Conservation (phyloP, 2,113 vertebrate species). For the Cyprinodon variegatus region DNA sequence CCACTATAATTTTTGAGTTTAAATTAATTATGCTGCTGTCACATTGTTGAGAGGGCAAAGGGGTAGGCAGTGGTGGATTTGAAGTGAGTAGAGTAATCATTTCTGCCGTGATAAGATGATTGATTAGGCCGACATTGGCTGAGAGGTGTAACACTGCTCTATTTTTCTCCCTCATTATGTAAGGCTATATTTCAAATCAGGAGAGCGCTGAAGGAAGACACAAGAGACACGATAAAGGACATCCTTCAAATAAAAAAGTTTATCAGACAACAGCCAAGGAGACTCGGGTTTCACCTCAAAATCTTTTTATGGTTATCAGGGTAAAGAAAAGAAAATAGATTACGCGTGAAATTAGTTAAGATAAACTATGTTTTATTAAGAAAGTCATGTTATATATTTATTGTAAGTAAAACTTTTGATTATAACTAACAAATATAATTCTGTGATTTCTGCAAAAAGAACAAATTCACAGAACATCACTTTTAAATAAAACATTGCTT, state of each 20-base stretch:
- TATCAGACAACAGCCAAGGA: slow-evolving; percentile 75
- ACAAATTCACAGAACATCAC: slow-evolving; percentile 28
- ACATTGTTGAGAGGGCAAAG: slow-evolving; percentile 76
- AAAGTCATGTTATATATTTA: not conserved
- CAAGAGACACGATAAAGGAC: slow-evolving; percentile 75
- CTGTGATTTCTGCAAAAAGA: slow-evolving; percentile 13
- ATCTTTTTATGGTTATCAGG: slow-evolving; percentile 53
- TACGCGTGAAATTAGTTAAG: no score
- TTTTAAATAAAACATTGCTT: slow-evolving; percentile 41
- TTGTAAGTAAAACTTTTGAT: slow-evolving; percentile 5
- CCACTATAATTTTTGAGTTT: slow-evolving; percentile 76
- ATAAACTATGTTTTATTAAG: not conserved
- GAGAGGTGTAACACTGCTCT: slow-evolving; percentile 76
- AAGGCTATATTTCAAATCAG: slow-evolving; percentile 85
- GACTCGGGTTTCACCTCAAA: slow-evolving; percentile 63
- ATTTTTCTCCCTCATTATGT: slow-evolving; percentile 82
- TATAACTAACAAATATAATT: not conserved
- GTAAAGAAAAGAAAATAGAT: slow-evolving; percentile 19
- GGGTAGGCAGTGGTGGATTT: slow-evolving; percentile 75
- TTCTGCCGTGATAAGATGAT: slow-evolving; percentile 86
- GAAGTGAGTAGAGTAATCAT: slow-evolving; percentile 72
- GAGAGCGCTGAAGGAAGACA: slow-evolving; percentile 79
- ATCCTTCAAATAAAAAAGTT: slow-evolving; percentile 78
- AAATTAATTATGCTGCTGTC: slow-evolving; percentile 83
- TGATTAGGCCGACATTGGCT: slow-evolving; percentile 85